Conservation (phyloP, 2,113 vertebrate genomes). For the Tyto alba region DNA sequence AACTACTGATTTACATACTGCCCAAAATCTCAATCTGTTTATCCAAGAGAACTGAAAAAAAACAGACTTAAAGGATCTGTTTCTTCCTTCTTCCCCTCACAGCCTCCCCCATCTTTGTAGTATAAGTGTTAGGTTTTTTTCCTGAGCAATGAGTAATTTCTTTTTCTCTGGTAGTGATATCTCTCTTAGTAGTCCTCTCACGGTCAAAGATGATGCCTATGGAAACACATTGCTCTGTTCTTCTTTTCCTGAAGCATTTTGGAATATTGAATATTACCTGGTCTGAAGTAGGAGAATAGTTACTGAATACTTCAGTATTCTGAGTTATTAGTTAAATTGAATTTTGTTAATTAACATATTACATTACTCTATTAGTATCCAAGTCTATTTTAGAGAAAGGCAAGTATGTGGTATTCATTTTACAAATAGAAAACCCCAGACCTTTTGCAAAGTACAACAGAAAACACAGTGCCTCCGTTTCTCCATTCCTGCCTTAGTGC, state of each 20-base stretch:
- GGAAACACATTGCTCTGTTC: neutral
- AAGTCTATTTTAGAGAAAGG: neutral
- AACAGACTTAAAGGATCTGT: neutral
- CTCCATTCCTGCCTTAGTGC: neutral
- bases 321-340: neutral
- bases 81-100: neutral
- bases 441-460: neutral
- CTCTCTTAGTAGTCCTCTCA: neutral
- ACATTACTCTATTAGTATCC: neutral
- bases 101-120: neutral
- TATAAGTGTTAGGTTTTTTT: neutral
- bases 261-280: rapidly evolving
- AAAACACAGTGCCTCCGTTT: neutral
- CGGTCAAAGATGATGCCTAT: neutral
- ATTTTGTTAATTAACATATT: neutral
- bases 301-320: neutral
- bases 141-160: neutral
- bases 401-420: neutral
- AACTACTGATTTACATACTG: neutral
- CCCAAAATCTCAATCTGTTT: neutral
- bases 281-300: neutral
- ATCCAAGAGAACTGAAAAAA: neutral
- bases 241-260: neutral
- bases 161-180: neutral
- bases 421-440: neutral